phyloP scores from a whole-genome alignment of 37 sponge, comb jelly and placozoan species.

The Mnemiopsis leidyi region DNA sequence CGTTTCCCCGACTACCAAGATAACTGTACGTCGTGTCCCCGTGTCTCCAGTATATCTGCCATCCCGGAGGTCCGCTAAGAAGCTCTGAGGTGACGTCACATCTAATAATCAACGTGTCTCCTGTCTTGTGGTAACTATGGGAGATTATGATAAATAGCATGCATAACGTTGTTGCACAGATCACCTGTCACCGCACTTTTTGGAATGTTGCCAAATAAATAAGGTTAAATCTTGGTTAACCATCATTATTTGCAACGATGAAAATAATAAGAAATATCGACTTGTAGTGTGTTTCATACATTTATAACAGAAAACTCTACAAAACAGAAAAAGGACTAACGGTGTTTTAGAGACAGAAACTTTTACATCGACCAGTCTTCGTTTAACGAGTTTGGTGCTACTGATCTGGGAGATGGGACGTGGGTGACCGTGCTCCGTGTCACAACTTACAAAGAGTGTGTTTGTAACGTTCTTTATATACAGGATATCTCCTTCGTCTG shows the following conservation, averaged over 20 bases:
- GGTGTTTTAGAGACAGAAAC: not conserved
- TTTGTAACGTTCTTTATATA: not conserved
- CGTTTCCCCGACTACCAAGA: not conserved
- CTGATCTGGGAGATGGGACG: not conserved
- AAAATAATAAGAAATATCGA: too few relatives aligned
- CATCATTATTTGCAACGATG: too few relatives aligned
- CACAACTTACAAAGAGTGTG: not conserved
- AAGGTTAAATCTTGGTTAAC: too few relatives aligned
- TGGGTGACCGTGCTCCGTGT: constrained; percentile 14
- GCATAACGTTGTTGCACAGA: too few relatives aligned
- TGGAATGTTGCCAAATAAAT: too few relatives aligned
- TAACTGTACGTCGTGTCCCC: not conserved
- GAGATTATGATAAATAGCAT: too few relatives aligned
- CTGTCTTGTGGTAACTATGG: constrained; percentile 14
- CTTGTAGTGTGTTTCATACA: too few relatives aligned
- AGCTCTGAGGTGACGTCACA: not conserved
- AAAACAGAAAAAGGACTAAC: too few relatives aligned
- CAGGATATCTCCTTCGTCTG: not conserved
- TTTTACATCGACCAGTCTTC: not conserved
- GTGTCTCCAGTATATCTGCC: not conserved
- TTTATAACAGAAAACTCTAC: too few relatives aligned
- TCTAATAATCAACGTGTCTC: not conserved
- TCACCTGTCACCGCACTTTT: too few relatives aligned
- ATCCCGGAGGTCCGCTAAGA: not conserved
- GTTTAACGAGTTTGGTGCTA: not conserved